Percentiles rank a stretch among this genome's conserved stretches.
Evolutionary conservation across 2,888 invertebrate genomes (phyloP).

Genomic region (Cantharis rustica): DNA sequence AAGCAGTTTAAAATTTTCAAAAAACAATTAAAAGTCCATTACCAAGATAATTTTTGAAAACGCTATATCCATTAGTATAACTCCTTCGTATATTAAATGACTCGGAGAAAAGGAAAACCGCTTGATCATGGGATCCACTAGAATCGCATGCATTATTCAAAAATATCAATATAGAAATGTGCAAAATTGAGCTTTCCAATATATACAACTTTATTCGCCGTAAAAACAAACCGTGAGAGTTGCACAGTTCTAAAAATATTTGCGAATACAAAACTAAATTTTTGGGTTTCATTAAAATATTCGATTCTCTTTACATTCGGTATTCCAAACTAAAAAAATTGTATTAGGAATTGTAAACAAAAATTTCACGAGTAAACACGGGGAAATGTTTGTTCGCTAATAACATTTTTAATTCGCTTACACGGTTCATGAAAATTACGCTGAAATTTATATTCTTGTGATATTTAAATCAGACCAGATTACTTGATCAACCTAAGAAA

Average conservation of each 20-base stretch:
- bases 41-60: neutral
- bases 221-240: neutral
- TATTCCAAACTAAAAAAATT: neutral
- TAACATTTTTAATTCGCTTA: neutral
- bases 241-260: neutral
- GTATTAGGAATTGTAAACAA: neutral
- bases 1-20: neutral
- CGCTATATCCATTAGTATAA: neutral
- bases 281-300: neutral
- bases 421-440: neutral
- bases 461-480: no score
- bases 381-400: neutral
- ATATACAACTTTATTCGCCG: slow-evolving; percentile 13
- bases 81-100: neutral
- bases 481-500: no score
- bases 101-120: neutral
- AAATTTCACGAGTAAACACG: neutral
- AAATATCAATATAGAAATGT: neutral
- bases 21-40: neutral
- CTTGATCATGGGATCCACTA: neutral
- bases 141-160: slow-evolving; percentile 2
- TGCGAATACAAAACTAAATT: neutral
- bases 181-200: slow-evolving; percentile 11
- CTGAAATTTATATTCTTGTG: neutral
- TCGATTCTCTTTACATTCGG: neutral